These are phyloP conservation scores for Xestia ashworthii DNA, from an alignment of 2,888 invertebrate genomes.

Conservation along the genomic window DNA sequence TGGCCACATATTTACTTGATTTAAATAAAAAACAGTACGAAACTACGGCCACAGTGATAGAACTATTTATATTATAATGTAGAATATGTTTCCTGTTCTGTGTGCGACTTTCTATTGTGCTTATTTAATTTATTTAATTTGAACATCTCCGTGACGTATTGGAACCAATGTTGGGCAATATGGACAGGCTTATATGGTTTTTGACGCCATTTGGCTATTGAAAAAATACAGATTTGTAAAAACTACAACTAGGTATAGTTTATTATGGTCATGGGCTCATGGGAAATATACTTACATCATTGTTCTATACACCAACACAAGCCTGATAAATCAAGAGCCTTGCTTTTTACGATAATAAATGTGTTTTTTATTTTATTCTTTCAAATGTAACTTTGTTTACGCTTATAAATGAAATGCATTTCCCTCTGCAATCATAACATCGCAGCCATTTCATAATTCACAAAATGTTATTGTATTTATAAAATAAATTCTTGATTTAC, in stretches of 20 bases:
- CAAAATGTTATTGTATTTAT: background rate
- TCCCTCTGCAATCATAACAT: background rate
- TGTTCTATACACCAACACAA: background rate
- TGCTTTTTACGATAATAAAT: background rate
- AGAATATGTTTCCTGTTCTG: conserved; percentile 71
- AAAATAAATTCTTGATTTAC: conserved; percentile 22
- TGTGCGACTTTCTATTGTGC: conserved; percentile 76
- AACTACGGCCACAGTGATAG: conserved; percentile 61
- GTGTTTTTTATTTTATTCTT: background rate
- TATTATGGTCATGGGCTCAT: background rate
- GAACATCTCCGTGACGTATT: conserved; percentile 46
- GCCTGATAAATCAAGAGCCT: too few species aligned
- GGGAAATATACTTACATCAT: background rate
- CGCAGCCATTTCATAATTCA: conserved; percentile 2
- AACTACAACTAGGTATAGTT: background rate
- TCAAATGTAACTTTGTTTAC: background rate
- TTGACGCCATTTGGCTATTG: background rate
- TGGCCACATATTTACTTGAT: conserved; percentile 64
- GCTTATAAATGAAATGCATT: background rate
- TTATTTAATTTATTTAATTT: conserved; percentile 64
- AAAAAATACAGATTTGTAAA: background rate
- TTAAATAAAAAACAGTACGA: conserved; percentile 75
- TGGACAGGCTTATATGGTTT: background rate
- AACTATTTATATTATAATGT: conserved; percentile 77
- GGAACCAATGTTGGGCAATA: conserved; percentile 42